A percentile compares a stretch with the other conserved stretches of the same genome.
These are phyloP conservation scores for Apodemus sylvaticus DNA, from an alignment of 2,113 vertebrate species.

Conservation along the genomic window DNA sequence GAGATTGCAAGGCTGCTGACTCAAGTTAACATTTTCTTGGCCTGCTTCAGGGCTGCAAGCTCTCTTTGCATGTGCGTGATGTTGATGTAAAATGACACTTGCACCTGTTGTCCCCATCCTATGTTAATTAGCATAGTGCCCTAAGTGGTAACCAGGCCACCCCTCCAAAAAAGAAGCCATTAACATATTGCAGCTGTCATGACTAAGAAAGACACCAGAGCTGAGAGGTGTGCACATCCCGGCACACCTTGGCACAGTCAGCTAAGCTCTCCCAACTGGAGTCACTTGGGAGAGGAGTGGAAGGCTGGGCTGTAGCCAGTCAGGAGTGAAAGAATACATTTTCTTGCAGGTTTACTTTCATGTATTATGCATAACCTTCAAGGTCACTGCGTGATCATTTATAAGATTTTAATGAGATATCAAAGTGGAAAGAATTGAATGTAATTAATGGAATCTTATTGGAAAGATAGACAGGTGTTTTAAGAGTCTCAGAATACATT, in stretches of 20 bases:
- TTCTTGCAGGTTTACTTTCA: constrained; percentile 92
- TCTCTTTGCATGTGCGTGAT: constrained; percentile 83
- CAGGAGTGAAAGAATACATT: constrained; percentile 92
- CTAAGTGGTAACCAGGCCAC: constrained; percentile 89
- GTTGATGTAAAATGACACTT: constrained; percentile 89
- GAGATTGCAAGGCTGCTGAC: constrained; percentile 85
- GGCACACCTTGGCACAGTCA: constrained; percentile 87
- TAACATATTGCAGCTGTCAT: constrained; percentile 93
- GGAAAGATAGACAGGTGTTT: constrained; percentile 84
- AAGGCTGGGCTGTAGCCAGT: constrained; percentile 88
- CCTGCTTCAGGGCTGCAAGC: constrained; percentile 85
- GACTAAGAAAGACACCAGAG: constrained; percentile 86
- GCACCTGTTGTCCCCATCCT: constrained; percentile 91
- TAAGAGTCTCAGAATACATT: constrained; percentile 75
- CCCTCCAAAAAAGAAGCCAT: constrained; percentile 88
- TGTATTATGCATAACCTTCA: constrained; percentile 92
- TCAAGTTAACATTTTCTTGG: constrained; percentile 87
- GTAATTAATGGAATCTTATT: constrained; percentile 88
- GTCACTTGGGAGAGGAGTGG: constrained; percentile 88
- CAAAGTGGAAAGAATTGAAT: constrained; percentile 90
- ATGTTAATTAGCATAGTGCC: constrained; percentile 90
- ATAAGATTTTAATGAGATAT: constrained; percentile 94
- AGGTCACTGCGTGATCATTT: constrained; percentile 92
- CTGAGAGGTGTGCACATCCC: constrained; percentile 84
- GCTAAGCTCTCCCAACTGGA: constrained; percentile 85